Percentiles rank a stretch among this genome's conserved stretches.
phyloP scores from a whole-genome alignment of 2,113 vertebrate genomes.

The Ancistrus triradiatus region DNA sequence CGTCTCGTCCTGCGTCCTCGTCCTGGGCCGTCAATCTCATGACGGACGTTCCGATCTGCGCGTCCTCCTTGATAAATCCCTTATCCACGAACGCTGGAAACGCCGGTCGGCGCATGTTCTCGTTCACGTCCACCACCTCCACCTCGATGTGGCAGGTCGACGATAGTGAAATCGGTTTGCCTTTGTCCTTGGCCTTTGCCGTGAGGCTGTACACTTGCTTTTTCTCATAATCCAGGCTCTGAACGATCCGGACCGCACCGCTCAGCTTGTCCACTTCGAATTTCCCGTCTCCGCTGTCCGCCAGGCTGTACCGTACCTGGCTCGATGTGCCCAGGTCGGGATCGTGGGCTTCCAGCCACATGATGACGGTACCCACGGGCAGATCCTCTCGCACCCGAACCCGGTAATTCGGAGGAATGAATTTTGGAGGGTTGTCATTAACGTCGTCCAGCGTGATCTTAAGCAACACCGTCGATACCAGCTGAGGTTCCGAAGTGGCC shows the following conservation, averaged over 20 bases:
- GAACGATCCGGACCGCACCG: slow-evolving; percentile 83
- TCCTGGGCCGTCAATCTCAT: slow-evolving; percentile 87
- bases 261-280: slow-evolving; percentile 96
- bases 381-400: slow-evolving; percentile 92
- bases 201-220: slow-evolving; percentile 89
- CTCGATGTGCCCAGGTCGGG: slow-evolving; percentile 86
- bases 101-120: slow-evolving; percentile 83
- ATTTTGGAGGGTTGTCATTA: slow-evolving; percentile 91
- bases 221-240: slow-evolving; percentile 89
- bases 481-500: slow-evolving; percentile 73
- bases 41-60: slow-evolving; percentile 77
- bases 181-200: slow-evolving; percentile 90
- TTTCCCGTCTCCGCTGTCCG: slow-evolving; percentile 81
- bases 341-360: slow-evolving; percentile 90
- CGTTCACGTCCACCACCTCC: slow-evolving; percentile 91
- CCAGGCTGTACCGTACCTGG: slow-evolving; percentile 88
- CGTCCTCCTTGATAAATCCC: slow-evolving; percentile 87
- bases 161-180: slow-evolving; percentile 84
- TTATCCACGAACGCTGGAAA: slow-evolving; percentile 88
- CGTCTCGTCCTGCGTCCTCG: slow-evolving; percentile 84
- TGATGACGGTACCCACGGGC: slow-evolving; percentile 85
- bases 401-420: slow-evolving; percentile 85
- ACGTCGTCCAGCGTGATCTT: slow-evolving; percentile 88
- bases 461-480: slow-evolving; percentile 81
- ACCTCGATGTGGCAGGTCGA: slow-evolving; percentile 88